Base-by-base conservation (phyloP, 2,797 vertebrate genomes). In the Neostethus bicornis region DNA sequence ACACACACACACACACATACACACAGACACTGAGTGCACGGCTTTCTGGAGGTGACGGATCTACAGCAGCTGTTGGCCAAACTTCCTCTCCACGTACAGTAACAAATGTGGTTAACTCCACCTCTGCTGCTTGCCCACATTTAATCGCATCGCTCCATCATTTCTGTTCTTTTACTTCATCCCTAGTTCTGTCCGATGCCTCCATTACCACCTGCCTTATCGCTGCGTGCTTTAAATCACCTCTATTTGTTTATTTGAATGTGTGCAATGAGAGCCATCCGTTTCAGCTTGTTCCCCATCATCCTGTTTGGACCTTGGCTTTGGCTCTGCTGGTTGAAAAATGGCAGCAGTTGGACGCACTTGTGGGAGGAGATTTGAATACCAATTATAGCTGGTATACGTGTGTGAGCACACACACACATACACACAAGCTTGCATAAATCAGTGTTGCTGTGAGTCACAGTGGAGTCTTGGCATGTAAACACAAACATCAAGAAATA, bases 321-420 rank as follows among this genome's bases (percentile, higher is more conserved):
- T 49, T 42, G 34, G 61, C 70, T 77, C 68, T 17, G 73, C 66
- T 43, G 28, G 64, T 35, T 81, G 79, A 86, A 79, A 85, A 86
- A 85, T 55, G 67, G 76, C 80, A 73, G 83, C 84, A 72, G 75
- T 79, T 83, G 79, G 77, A 84, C 54, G 66, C 53, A 81, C 64
- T 84, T 85, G 84, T 75, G 78, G 86, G 84, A 84, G 76, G 85
- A 83, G 79, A 86, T 89, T 85, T 87, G 83, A 88, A 90, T 87
- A 87, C 77, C 84, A 88, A 88, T 89, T 89, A 89, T 75, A 62
- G 77, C 59, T 32, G 63, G 52, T 67, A 51, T 65, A 57, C 34
- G 67, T 61, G 61, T 61, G 60, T 13, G 14, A 19, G 20, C 28
- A 7, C 47, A 19, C 53, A 26, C 43, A 47, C 51, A 47, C 34